These are phyloP conservation scores for Diploptera punctata DNA, from an alignment of 2,888 invertebrate genomes.

Conservation along the genomic window DNA sequence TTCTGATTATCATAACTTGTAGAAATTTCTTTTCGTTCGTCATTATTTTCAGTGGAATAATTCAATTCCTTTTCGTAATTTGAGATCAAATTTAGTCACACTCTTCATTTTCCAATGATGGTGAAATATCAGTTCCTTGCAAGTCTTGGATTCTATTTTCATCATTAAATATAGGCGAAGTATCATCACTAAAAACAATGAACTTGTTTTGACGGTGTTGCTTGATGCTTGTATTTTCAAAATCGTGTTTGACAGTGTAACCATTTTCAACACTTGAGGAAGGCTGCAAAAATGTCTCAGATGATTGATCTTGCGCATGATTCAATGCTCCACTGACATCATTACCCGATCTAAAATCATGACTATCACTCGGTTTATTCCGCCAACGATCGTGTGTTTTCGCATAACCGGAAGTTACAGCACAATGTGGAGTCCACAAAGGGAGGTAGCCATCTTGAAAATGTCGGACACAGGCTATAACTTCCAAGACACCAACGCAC, in stretches of 20 bases:
- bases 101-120: no score
- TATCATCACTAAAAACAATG: no score
- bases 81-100: no score
- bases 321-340: neutral
- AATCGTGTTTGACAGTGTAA: neutral
- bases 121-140: no score
- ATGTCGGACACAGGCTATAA: constrained; percentile 64
- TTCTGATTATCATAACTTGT: no score
- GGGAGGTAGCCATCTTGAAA: constrained; percentile 56
- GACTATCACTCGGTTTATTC: constrained; percentile 36
- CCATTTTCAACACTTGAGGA: neutral
- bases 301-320: neutral
- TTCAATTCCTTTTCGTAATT: no score
- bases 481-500: constrained; percentile 77
- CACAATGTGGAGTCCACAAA: constrained; percentile 28
- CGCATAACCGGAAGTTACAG: constrained; percentile 31
- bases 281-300: neutral
- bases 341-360: neutral
- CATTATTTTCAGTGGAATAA: no score
- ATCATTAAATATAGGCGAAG: no score
- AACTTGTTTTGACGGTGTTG: no score
- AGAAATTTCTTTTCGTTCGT: no score
- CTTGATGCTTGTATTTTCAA: no score
- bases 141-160: no score
- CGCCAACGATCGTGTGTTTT: constrained; percentile 38